Evolutionary conservation across 2,888 invertebrate species (phyloP).

Genomic region (Helicoverpa assulta): DNA sequence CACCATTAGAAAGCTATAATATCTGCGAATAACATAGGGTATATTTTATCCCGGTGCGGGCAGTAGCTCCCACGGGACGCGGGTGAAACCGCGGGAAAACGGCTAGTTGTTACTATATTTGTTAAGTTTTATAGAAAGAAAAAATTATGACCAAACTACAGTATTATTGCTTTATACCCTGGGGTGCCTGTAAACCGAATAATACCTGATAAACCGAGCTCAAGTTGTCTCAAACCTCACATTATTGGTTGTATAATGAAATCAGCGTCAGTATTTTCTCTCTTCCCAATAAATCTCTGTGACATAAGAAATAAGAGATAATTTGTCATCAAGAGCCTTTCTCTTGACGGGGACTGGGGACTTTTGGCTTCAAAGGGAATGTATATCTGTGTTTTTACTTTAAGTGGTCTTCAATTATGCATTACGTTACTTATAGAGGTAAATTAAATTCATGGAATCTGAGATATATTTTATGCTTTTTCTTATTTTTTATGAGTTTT

Average conservation of each 20-base stretch:
- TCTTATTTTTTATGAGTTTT: not conserved
- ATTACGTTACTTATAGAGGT: slow-evolving; percentile 23
- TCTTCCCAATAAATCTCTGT: slow-evolving; percentile 31
- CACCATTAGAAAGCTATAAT: too few species aligned
- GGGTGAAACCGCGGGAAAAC: too few species aligned
- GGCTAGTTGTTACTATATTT: too few species aligned
- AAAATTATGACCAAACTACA: too few species aligned
- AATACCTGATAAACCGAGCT: too few species aligned
- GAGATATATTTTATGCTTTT: not conserved
- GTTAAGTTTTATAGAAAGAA: too few species aligned
- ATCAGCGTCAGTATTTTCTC: slow-evolving; percentile 2
- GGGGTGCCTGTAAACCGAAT: too few species aligned
- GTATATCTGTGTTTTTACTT: slow-evolving; percentile 23
- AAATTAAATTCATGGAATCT: slow-evolving; percentile 14
- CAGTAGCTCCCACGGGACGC: too few species aligned
- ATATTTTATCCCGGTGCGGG: too few species aligned
- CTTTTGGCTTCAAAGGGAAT: slow-evolving; percentile 31
- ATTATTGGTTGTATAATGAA: slow-evolving; percentile 21
- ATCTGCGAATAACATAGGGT: too few species aligned
- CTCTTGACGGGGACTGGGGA: not conserved
- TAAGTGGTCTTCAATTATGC: slow-evolving; percentile 36
- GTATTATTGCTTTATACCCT: too few species aligned
- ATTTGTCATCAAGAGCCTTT: slow-evolving; percentile 37
- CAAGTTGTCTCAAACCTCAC: too few species aligned
- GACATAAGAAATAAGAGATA: slow-evolving; percentile 13